Evolutionary conservation across 2,113 vertebrate species (phyloP), one percentile per base, ranked within the genome.

Genomic region (Chascanopsetta lugubris): DNA sequence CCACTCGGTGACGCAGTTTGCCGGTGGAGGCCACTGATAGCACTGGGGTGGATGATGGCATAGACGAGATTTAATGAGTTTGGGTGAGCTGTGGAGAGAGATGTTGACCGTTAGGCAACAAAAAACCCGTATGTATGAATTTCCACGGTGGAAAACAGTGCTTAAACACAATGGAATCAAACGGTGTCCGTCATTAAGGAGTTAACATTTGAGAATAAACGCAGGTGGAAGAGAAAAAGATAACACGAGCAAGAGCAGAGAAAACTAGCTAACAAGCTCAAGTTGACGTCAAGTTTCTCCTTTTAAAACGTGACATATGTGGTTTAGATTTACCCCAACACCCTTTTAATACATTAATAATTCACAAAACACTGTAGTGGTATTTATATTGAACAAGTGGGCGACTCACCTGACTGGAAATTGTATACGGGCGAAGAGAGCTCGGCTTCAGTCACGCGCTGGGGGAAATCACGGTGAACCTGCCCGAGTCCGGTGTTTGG

Each of bases 1-100:
- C 85, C 85, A 87, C 87, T 84, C 83, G 86, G 87, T 90, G 89
- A 87, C 90, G 90, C 88, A 90, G 83, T 87, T 86, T 64, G 62
- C 55, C 84, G 84, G 68, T 79, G 75, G 77, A 85, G 84, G 84
- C 84, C 83, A 73, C 56, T 27, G 21, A 75, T 61, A 70, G 61
- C 78, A 59, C 75, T 2, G 46, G 60, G 65, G 75, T 70, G 73
- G 69, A 75, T 20, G 38, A 11, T 72, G 80, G 38, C 73, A 83
- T n/a, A 51, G 69, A 45, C 48, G 26, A 77, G 79, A 64, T 73
- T 66, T 73, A 68, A 83, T 79, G 73, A 64, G 61, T 62, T 71
- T 50, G 22, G 20, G 64, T 17, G 57, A 71, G 38, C 75, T 84
- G 83, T 15, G 34, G 34, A 17, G 71, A 64, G 67, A 77, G 18